phyloP scores from a whole-genome alignment of 1,140 invertebrate genomes.

The Drosophila nannoptera region DNA sequence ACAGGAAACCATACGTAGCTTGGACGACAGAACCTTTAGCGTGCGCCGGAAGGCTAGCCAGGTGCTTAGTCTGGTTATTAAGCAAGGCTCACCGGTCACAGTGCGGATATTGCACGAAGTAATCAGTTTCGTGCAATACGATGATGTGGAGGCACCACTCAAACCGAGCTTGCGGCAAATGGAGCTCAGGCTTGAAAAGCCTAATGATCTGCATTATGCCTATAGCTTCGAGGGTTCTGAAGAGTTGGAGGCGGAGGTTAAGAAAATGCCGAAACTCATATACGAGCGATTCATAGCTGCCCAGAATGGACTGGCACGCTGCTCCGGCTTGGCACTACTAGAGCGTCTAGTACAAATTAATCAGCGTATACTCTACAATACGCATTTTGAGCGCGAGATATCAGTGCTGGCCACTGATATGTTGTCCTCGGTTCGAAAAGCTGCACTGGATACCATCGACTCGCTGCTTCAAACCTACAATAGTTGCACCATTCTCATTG shows the following conservation, averaged over 20 bases:
- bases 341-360: slow-evolving; percentile 66
- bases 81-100: slow-evolving; percentile 66
- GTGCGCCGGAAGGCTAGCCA: slow-evolving; percentile 71
- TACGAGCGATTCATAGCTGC: slow-evolving; percentile 61
- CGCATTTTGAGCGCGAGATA: slow-evolving; percentile 64
- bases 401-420: slow-evolving; percentile 55
- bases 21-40: slow-evolving; percentile 65
- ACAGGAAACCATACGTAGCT: slow-evolving; percentile 54
- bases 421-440: slow-evolving; percentile 62
- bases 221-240: slow-evolving; percentile 69
- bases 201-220: slow-evolving; percentile 38
- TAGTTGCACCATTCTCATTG: slow-evolving; percentile 67
- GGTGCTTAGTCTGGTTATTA: slow-evolving; percentile 54
- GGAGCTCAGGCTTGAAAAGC: slow-evolving; percentile 59
- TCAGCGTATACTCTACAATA: slow-evolving; percentile 71
- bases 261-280: slow-evolving; percentile 53
- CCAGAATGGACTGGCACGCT: slow-evolving; percentile 54
- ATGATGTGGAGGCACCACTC: slow-evolving; percentile 35
- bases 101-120: slow-evolving; percentile 62
- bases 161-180: slow-evolving; percentile 42
- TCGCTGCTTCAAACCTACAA: slow-evolving; percentile 55
- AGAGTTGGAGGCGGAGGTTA: slow-evolving; percentile 50
- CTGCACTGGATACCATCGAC: slow-evolving; percentile 59
- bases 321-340: slow-evolving; percentile 62
- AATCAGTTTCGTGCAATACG: slow-evolving; percentile 60